A percentile compares a stretch with the other conserved stretches of the same genome.
Evolutionary conservation across 2,113 vertebrate genomes (phyloP).

Genomic region (Peromyscus californicus): DNA sequence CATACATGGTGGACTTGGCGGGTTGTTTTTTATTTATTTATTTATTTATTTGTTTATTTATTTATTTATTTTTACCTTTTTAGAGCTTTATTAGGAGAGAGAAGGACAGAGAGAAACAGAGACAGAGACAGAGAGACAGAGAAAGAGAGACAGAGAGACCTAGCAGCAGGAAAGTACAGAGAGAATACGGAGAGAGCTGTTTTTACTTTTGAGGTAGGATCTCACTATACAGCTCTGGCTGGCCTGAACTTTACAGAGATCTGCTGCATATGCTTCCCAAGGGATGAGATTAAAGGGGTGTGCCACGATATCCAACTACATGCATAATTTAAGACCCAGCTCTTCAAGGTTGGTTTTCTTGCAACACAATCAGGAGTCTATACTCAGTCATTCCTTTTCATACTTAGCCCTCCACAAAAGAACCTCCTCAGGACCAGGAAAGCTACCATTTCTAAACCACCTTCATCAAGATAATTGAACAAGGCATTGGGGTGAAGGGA

Average conservation of each 20-base stretch:
- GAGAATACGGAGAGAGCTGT: no score
- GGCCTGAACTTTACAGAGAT: not conserved
- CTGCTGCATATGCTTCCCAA: not conserved
- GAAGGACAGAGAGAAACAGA: no score
- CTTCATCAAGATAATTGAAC: not conserved
- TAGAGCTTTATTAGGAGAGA: no score
- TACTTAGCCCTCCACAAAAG: not conserved
- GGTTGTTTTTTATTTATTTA: no score
- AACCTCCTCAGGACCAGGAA: not conserved
- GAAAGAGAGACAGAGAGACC: no score
- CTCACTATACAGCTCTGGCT: not conserved
- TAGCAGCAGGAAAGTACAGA: no score
- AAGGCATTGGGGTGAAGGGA: not conserved
- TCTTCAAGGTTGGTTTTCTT: constrained; percentile 95
- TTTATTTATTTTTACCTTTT: no score
- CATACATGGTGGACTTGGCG: not conserved
- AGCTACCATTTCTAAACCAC: not conserved
- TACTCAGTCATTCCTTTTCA: not conserved
- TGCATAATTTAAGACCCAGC: constrained; percentile 85
- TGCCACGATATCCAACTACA: no score
- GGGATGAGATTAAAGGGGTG: not conserved
- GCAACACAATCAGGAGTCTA: constrained; percentile 84
- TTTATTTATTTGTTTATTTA: no score
- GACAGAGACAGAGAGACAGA: no score
- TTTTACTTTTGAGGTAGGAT: not conserved